Evolutionary conservation across 2,888 invertebrate species (phyloP).

Genomic region (Lycophotia porphyrea): DNA sequence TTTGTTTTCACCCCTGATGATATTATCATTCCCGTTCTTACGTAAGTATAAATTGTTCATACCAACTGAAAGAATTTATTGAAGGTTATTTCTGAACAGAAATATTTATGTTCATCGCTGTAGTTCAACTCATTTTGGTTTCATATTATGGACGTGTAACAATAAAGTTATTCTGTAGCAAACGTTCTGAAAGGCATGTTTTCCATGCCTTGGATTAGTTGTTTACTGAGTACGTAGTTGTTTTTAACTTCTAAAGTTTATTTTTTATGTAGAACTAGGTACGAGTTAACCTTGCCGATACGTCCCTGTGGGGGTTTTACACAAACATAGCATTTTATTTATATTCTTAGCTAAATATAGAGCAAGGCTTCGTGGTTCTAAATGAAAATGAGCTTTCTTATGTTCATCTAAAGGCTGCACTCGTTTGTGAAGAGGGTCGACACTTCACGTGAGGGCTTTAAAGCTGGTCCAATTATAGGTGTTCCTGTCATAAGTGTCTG

Average conservation of each 20-base stretch:
- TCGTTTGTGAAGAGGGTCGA: slow-evolving; percentile 84
- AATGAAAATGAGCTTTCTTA: slow-evolving; percentile 77
- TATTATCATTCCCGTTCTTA: slow-evolving; percentile 65
- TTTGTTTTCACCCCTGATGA: slow-evolving; percentile 50
- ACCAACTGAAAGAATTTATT: slow-evolving; percentile 14
- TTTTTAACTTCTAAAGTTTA: slow-evolving; percentile 14
- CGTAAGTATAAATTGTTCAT: slow-evolving; percentile 71
- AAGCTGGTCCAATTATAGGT: slow-evolving; percentile 86
- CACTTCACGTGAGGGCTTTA: slow-evolving; percentile 81
- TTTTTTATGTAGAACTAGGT: slow-evolving; percentile 10
- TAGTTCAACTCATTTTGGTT: slow-evolving; percentile 26
- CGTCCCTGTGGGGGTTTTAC: background rate
- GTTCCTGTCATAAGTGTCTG: slow-evolving; percentile 78
- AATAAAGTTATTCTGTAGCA: background rate
- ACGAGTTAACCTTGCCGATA: background rate
- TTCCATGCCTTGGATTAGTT: background rate
- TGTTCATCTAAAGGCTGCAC: slow-evolving; percentile 77
- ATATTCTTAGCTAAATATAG: slow-evolving; percentile 11
- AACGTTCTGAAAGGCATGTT: background rate
- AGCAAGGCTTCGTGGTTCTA: slow-evolving; percentile 59
- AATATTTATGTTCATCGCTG: slow-evolving; percentile 28
- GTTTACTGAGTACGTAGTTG: background rate
- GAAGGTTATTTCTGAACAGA: slow-evolving; percentile 36
- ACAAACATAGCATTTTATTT: slow-evolving; percentile 6
- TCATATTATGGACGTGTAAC: slow-evolving; percentile 13